These are phyloP conservation scores for Saccostrea glomerata DNA, from an alignment of 1,140 invertebrate species.

Conservation along the genomic window DNA sequence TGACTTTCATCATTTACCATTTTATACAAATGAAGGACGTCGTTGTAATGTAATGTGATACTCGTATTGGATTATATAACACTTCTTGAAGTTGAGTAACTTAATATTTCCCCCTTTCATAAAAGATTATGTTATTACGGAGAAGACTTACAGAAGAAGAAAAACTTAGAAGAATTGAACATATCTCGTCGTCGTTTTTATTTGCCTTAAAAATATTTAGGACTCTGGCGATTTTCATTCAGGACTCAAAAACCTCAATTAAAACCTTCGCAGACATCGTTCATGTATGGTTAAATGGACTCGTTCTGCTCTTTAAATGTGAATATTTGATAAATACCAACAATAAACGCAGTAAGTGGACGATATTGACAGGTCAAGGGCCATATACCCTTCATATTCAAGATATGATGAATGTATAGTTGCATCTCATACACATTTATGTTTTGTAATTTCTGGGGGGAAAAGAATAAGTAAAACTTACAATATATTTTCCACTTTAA, in stretches of 20 bases:
- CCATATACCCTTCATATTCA: neutral
- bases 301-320: neutral
- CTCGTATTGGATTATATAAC: neutral
- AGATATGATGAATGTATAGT: neutral
- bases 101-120: neutral
- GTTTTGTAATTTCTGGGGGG: neutral
- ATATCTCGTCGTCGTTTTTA: neutral
- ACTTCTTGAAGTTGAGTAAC: neutral
- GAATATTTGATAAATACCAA: conserved; percentile 34
- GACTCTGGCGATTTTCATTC: neutral
- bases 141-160: neutral
- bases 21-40: neutral
- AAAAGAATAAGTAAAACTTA: neutral
- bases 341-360: neutral
- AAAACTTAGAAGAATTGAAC: neutral
- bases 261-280: neutral
- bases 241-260: neutral
- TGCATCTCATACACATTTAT: neutral
- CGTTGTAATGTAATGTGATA: neutral
- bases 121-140: neutral
- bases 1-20: neutral
- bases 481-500: too few relatives aligned
- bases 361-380: conserved; percentile 10
- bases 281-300: neutral
- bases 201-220: neutral